These are phyloP conservation scores for Melanocharis versteri DNA, from an alignment of 2,113 vertebrate genomes.

Conservation along the genomic window DNA sequence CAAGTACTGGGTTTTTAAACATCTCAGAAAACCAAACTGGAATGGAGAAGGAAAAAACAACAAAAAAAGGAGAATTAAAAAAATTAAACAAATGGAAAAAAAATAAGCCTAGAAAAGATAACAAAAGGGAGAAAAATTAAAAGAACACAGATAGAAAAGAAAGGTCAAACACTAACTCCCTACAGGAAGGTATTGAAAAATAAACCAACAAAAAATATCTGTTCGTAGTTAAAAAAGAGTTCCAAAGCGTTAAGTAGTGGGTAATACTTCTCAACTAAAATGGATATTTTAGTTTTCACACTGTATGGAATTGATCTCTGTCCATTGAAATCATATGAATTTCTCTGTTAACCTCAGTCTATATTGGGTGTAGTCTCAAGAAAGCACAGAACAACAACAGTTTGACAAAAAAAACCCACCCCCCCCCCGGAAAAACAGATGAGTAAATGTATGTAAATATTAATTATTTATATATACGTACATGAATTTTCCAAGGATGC, in stretches of 20 bases:
- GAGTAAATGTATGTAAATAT: neutral
- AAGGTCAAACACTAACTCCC: neutral
- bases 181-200: neutral
- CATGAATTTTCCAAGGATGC: neutral
- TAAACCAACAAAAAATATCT: neutral
- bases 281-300: neutral
- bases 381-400: neutral
- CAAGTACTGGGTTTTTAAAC: neutral
- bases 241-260: neutral
- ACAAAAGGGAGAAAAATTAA: neutral
- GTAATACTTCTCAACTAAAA: neutral
- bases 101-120: neutral
- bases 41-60: neutral
- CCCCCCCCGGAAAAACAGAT: accelerated
- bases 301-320: neutral
- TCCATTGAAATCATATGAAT: neutral
- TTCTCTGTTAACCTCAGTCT: neutral
- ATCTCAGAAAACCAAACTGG: neutral
- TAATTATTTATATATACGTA: neutral
- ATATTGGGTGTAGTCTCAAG: neutral
- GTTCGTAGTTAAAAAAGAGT: neutral
- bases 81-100: neutral
- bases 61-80: neutral
- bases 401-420: neutral
- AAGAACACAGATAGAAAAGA: neutral